phyloP scores from a whole-genome alignment of 35 echinoderm and acorn worm species.

The Hemicentrotus pulcherrimus region DNA sequence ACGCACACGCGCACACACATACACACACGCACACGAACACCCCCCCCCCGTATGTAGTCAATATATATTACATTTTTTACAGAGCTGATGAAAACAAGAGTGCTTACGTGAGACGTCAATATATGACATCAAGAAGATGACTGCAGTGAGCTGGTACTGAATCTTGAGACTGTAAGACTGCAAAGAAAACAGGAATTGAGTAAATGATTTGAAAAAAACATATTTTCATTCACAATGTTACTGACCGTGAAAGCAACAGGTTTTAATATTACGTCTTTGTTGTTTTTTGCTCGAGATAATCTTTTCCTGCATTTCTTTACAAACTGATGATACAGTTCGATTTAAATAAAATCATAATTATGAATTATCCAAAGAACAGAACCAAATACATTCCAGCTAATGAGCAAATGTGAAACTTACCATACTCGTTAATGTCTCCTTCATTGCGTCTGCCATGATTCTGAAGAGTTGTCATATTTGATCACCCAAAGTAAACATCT shows the following conservation, averaged over 20 bases:
- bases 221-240: too few species aligned
- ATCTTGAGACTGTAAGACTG: neutral
- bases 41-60: neutral
- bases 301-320: too few species aligned
- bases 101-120: neutral
- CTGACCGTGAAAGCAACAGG: too few species aligned
- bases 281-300: too few species aligned
- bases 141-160: neutral
- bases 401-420: neutral
- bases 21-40: neutral
- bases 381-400: too few species aligned
- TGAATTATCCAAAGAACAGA: too few species aligned
- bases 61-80: too few species aligned
- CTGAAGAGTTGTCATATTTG: neutral
- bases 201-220: neutral
- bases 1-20: neutral
- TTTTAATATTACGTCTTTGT: too few species aligned
- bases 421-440: neutral
- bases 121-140: neutral
- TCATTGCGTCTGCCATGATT: neutral
- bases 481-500: neutral
- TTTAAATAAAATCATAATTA: too few species aligned
- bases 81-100: too few species aligned
- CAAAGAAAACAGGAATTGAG: neutral
- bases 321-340: too few species aligned